phyloP scores from a whole-genome alignment of 1,140 invertebrate genomes.

The Ceratina japonica region DNA sequence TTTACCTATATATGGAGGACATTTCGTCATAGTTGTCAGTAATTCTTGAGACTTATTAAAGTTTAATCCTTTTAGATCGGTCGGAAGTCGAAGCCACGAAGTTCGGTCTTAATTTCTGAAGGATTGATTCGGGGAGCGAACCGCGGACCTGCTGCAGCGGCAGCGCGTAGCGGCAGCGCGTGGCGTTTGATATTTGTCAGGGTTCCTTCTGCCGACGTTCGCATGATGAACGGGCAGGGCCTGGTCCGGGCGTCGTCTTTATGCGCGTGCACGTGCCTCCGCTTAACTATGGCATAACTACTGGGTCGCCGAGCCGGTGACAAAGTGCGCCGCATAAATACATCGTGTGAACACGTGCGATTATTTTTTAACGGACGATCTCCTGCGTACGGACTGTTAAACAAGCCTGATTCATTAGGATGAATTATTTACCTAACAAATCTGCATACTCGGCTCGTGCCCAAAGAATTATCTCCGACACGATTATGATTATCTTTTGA shows the following conservation, averaged over 20 bases:
- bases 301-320: slow-evolving; percentile 28
- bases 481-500: too few species aligned
- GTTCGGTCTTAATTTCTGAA: slow-evolving; percentile 5
- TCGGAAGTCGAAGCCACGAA: neutral
- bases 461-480: too few species aligned
- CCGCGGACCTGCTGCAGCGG: neutral
- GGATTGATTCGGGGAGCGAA: slow-evolving; percentile 23
- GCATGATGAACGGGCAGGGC: slow-evolving; percentile 25
- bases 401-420: too few species aligned
- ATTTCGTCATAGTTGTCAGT: too few species aligned
- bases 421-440: too few species aligned
- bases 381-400: neutral
- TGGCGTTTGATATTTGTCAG: slow-evolving; percentile 32
- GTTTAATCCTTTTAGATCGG: too few species aligned
- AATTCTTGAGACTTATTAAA: too few species aligned
- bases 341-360: slow-evolving; percentile 30
- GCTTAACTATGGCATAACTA: slow-evolving; percentile 47
- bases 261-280: slow-evolving; percentile 45
- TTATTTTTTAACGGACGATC: slow-evolving; percentile 35
- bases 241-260: slow-evolving; percentile 28
- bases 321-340: slow-evolving; percentile 41
- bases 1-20: too few species aligned
- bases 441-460: too few species aligned
- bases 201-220: slow-evolving; percentile 15
- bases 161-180: neutral